Evolutionary conservation across 2,113 vertebrate genomes (phyloP).

Genomic region (Mus musculus): GRCm39 chr14:3227001-3227500

Average conservation of each 20-base stretch:
- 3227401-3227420: no score
- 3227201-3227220: slow-evolving; percentile 35
- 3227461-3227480: no score
- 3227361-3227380: no score
- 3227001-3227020: neutral
- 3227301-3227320: no score
- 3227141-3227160: neutral
- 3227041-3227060: neutral
- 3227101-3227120: neutral
- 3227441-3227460: no score
- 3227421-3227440: no score
- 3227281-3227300: no score
- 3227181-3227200: neutral
- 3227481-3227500: no score
- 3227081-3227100: neutral
- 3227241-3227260: neutral
- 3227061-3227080: neutral
- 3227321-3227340: no score
- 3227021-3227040: neutral
- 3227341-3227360: no score
- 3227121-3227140: neutral
- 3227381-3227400: no score
- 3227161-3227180: no score
- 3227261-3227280: neutral
- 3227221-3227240: slow-evolving; percentile 26